Evolutionary conservation across 2,888 invertebrate genomes (phyloP), one percentile per base, ranked within the genome.

Genomic region (Nasonovia ribisnigri): DNA sequence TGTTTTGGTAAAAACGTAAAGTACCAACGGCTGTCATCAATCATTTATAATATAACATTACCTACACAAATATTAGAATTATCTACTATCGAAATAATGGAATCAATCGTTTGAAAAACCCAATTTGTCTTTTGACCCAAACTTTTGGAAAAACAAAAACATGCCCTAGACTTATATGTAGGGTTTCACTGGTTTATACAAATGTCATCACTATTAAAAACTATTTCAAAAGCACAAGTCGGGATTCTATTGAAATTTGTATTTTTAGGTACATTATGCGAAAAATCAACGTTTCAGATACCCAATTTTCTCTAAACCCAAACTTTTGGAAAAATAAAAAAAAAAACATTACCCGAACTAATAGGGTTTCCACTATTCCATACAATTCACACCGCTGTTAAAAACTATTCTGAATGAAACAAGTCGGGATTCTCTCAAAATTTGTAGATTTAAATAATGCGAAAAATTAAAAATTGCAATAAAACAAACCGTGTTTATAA

Each of bases 341-440:
- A 36, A n/a, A 57, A 57, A 57, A 26, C 1, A 57, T 57, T 5
- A 20, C 24, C 0, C 26, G 24, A 0, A 67, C 13, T 29, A 60
- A n/a, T 60, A 3, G 13, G 0, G 2, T 16, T 16, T 1, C n/a
- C n/a, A n/a, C n/a, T n/a, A n/a, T n/a, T n/a, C n/a, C 1, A 67
- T 67, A 6, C 1, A n/a, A n/a, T 67, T 36, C 16, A 0, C 20
- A 67, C 29, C 4, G 13, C 0, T 36, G 2, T 6, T 16, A 36
- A 6, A 67, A 67, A 67, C 6, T 5, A 67, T 20, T 67, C 16
- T 16, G 5, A 67, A 36, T 24, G 6, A 5, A 6, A 54, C 24
- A 54, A 6, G 26, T 26, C 26, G 0, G 57, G 8, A 26, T 26
- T 57, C 57, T 26, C 8, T 26, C 1, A 8, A 57, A 26, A 57